Percentiles rank a stretch among this genome's conserved stretches.
These are phyloP conservation scores for Rhopalosiphum maidis DNA, from an alignment of 1,140 invertebrate species.

Conservation along the genomic window DNA sequence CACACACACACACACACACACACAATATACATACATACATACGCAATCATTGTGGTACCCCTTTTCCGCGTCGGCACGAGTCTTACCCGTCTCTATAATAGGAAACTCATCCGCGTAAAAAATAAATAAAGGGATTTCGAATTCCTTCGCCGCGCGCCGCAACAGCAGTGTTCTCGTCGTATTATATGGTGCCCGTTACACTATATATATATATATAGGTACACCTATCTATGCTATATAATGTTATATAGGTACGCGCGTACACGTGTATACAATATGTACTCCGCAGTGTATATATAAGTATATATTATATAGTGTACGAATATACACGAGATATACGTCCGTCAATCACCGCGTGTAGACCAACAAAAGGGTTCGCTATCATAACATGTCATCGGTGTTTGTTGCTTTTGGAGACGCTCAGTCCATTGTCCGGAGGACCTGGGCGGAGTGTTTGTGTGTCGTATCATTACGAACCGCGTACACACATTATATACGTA, in stretches of 20 bases:
- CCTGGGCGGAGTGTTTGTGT: conserved; percentile 44
- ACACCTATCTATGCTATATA: background rate
- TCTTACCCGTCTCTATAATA: background rate
- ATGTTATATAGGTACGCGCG: background rate
- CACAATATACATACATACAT: background rate
- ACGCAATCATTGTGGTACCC: conserved; percentile 6
- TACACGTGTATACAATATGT: background rate
- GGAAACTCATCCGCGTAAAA: conserved; percentile 5
- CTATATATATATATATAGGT: too few relatives aligned
- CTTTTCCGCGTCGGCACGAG: conserved; percentile 44
- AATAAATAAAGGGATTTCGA: conserved; percentile 34
- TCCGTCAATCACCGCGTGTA: conserved; percentile 40
- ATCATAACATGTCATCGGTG: conserved; percentile 57
- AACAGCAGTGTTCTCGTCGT: background rate
- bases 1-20: too few relatives aligned
- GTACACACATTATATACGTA: background rate
- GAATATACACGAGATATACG: background rate
- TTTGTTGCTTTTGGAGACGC: conserved; percentile 45
- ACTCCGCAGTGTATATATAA: too few relatives aligned
- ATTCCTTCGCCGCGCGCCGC: background rate
- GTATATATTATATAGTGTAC: background rate
- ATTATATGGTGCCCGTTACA: background rate
- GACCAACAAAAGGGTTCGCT: conserved; percentile 55
- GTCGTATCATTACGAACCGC: background rate
- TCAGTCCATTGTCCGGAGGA: conserved; percentile 10